Evolutionary conservation across 2,888 invertebrate species (phyloP), one percentile per base, ranked within the genome.

Genomic region (Epistrophe eligans): DNA sequence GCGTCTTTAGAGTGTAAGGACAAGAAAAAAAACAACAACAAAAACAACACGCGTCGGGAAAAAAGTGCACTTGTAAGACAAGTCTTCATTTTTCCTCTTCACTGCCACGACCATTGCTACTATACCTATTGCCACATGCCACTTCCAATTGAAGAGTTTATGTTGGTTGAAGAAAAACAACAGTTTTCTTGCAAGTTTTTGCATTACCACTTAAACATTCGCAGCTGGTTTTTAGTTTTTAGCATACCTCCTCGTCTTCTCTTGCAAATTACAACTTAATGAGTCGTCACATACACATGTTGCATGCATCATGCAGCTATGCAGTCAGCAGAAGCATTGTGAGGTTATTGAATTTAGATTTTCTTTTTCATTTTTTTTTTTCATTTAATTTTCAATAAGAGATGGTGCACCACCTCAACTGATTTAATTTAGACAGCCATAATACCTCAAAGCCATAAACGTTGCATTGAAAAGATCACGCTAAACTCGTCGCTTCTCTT

Each of bases 251-350:
- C 5, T 15, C 64, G 64, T 64, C 45, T 2, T 43, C 38, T 73
- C 19, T 52, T 64, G 73, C 70, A 84, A 84, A 84, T 84, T 80
- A 64, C 84, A 80, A 32, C 72, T 85, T 82, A 85, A 85, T 85
- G 85, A 85, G 77, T 85, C 82, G 81, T 74, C 82, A 52, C 64
- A 72, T 38, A 72, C 73, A 82, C 77, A 85, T 82, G 77, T 77
- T 85, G 82, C 82, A 85, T 81, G 77, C 85, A 64, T 13, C 50
- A 52, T 52, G 50, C 50, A 66, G 32, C 32, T 4, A 32, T 32
- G 32, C 32, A 32, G 4, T 0, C 35, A 35, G 67, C 19, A 52
- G 70, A n/a, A 45, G 66, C 70, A 70, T 52, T 55, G 24, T 28
- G 55, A 19, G 70, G 82, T 85, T 82, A 82, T 82, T 85, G 82